Percentiles rank a stretch among this genome's conserved stretches.
These are phyloP conservation scores for Halichoerus grypus DNA, from an alignment of 2,113 vertebrate species.

Conservation along the genomic window DNA sequence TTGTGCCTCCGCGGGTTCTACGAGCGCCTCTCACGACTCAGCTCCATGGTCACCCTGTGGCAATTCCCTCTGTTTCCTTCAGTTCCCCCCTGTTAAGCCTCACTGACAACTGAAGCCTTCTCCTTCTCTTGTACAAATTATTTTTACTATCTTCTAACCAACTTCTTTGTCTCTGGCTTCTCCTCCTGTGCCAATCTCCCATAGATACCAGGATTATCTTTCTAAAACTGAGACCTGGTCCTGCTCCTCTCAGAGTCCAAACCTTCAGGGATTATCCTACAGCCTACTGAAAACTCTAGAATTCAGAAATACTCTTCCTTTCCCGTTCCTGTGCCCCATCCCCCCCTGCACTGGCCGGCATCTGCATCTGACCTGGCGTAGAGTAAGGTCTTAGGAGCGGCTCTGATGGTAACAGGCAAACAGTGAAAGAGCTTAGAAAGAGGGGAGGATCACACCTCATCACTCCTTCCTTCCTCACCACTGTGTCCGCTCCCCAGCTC, in stretches of 20 bases:
- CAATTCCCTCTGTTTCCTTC: neutral
- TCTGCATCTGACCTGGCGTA: fast-evolving
- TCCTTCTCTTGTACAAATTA: neutral
- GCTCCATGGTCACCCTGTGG: neutral
- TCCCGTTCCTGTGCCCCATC: neutral
- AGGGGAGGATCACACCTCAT: neutral
- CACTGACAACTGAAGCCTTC: neutral
- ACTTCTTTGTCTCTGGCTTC: neutral
- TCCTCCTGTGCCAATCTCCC: neutral
- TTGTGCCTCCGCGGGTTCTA: neutral
- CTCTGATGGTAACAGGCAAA: neutral
- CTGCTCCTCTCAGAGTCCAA: neutral
- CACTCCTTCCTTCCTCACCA: neutral
- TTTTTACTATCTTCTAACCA: neutral
- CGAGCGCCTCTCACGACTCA: neutral
- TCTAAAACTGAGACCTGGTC: neutral
- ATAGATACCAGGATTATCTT: neutral
- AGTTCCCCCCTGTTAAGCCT: neutral
- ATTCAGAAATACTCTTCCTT: neutral
- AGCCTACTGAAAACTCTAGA: neutral
- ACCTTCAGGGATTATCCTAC: neutral
- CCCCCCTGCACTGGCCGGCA: neutral
- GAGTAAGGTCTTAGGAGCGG: neutral
- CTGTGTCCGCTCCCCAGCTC: neutral
- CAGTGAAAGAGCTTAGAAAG: neutral